Evolutionary conservation across 2,888 invertebrate species (phyloP), one percentile per base, ranked within the genome.

Genomic region (Eupithecia inturbata): DNA sequence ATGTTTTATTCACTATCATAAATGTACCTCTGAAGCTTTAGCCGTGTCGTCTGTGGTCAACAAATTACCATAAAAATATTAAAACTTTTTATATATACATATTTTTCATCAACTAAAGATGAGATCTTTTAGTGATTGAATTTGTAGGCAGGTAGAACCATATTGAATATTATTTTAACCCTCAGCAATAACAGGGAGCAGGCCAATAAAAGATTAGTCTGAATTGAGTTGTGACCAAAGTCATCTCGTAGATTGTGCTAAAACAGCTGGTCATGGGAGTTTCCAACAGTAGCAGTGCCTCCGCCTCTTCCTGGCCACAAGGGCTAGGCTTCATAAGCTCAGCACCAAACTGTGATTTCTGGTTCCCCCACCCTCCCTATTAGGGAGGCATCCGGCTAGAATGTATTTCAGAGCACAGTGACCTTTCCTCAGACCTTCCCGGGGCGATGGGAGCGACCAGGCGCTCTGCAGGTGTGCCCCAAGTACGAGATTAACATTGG

Each of bases 361-460:
- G 96, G 96, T 97, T 96, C 96, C 95, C 96, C 95, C 93, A 93
- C 88, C 95, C 95, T 95, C 95, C 95, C 95, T 92, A 86, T 95
- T 92, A 89, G 92, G 95, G 95, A 92, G 95, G 95, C 95, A 95
- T 95, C 96, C 97, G 92, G 95, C 96, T 97, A 95, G 97, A 95
- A 95, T 95, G 95, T 96, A 85, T 82, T 81, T 81, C 74, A 73
- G 83, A 83, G 88, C 89, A 91, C 90, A 84, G 74, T 84, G 95
- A 95, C 96, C 96, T 95, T 95, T 92, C 90, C 97, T 97, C 97
- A 97, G 97, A 97, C 97, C 97, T 97, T 97, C 97, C 97, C 97
- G 96, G 94, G 96, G 95, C 95, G 91, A 83, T 84, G 70, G 81
- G 85, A 89, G 94, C 92, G 95, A 96, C 95, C 70, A 74, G 86